A percentile compares a stretch with the other conserved stretches of the same genome.
Evolutionary conservation across 2,113 vertebrate species (phyloP).

Genomic region (Piliocolobus tephrosceles): DNA sequence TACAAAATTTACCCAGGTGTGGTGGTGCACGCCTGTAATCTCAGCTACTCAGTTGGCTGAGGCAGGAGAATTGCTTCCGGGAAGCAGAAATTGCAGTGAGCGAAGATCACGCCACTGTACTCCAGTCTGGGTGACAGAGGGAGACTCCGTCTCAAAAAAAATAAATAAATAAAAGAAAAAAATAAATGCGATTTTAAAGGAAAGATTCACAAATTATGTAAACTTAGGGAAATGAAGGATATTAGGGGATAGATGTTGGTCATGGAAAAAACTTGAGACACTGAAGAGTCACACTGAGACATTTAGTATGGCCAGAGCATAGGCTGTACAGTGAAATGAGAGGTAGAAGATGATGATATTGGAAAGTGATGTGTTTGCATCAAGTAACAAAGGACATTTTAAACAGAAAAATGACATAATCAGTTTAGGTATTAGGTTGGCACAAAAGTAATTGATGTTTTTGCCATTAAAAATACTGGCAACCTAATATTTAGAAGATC

Average conservation of each 20-base stretch:
- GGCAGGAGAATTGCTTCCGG: too few relatives aligned
- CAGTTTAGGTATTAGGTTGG: too few relatives aligned
- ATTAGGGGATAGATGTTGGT: not conserved
- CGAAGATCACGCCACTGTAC: too few relatives aligned
- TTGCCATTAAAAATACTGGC: too few relatives aligned
- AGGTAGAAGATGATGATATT: not conserved
- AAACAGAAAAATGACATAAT: not conserved
- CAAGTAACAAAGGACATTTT: not conserved
- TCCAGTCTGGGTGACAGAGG: too few relatives aligned
- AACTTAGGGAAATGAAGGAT: not conserved
- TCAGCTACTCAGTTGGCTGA: too few relatives aligned
- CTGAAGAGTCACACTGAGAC: not conserved
- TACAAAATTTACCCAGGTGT: too few relatives aligned
- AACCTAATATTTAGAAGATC: not conserved
- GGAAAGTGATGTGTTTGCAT: not conserved
- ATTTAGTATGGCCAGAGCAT: not conserved
- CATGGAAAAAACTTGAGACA: not conserved
- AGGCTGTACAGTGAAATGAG: not conserved
- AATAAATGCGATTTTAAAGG: not conserved
- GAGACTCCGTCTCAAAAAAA: too few relatives aligned
- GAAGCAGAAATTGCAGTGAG: too few relatives aligned
- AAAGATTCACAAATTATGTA: not conserved
- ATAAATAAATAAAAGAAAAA: not conserved
- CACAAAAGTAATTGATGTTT: too few relatives aligned
- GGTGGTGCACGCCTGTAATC: too few relatives aligned